Conservation (phyloP, 2,888 invertebrate species). For the Euzophera pinguis region DNA sequence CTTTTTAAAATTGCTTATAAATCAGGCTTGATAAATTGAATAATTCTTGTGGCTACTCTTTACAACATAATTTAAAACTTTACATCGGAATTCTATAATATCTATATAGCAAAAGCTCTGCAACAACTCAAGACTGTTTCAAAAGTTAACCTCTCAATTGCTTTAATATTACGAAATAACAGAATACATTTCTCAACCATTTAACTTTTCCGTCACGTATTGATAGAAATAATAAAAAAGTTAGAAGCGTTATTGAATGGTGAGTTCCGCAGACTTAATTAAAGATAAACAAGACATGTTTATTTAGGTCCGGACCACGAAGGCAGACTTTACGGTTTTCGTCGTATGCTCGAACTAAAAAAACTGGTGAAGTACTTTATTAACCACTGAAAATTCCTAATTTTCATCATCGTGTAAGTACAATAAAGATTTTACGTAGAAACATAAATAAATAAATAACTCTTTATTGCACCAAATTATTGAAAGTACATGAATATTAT, state of each 20-base stretch:
- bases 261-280: neutral
- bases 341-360: neutral
- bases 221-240: conserved; percentile 8
- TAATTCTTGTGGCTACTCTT: no score
- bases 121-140: no score
- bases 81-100: no score
- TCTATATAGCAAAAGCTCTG: no score
- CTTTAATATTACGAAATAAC: neutral
- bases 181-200: neutral
- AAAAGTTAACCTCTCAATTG: neutral
- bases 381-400: neutral
- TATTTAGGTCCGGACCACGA: neutral
- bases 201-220: neutral
- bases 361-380: neutral
- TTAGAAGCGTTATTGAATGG: neutral
- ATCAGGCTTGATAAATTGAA: no score
- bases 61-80: no score
- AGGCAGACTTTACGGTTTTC: neutral
- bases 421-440: no score
- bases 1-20: no score
- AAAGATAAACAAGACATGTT: conserved; percentile 3
- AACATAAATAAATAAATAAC: no score
- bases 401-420: no score
- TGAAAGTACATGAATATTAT: no score
- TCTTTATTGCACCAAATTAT: no score